Evolutionary conservation across 2,113 vertebrate genomes (phyloP).

Genomic region (Panthera tigris): DNA sequence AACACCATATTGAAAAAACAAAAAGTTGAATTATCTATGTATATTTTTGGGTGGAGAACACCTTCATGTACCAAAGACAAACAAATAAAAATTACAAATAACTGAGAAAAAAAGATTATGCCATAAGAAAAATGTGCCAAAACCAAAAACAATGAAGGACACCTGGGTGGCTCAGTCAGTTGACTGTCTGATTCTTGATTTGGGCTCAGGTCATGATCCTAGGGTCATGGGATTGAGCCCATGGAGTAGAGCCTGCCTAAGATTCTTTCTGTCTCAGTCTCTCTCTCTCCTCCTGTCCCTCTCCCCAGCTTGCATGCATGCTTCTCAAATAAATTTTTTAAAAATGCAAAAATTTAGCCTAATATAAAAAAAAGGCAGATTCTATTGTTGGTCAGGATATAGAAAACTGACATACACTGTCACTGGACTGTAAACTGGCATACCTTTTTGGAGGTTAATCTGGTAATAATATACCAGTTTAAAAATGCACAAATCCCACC

Average conservation of each 20-base stretch:
- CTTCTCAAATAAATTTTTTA: no score
- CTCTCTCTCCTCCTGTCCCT: no score
- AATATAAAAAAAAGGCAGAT: background rate
- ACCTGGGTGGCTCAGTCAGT: no score
- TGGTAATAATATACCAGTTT: background rate
- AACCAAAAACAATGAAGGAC: background rate
- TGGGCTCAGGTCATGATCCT: no score
- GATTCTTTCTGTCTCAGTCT: no score
- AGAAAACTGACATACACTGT: background rate
- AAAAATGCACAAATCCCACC: background rate
- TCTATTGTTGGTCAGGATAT: background rate
- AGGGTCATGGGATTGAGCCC: no score
- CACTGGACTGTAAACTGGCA: background rate
- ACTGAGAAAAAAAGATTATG: background rate
- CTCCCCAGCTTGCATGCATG: no score
- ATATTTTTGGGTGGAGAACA: background rate
- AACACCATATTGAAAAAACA: background rate
- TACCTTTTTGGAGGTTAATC: background rate
- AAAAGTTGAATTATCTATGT: background rate
- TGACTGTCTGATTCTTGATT: no score
- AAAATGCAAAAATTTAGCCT: background rate
- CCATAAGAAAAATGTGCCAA: background rate
- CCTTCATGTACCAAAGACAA: background rate
- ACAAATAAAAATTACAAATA: background rate
- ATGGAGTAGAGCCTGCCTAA: no score